Evolutionary conservation across 2,113 vertebrate genomes (phyloP).

Genomic region (Oxyruncus cristatus): DNA sequence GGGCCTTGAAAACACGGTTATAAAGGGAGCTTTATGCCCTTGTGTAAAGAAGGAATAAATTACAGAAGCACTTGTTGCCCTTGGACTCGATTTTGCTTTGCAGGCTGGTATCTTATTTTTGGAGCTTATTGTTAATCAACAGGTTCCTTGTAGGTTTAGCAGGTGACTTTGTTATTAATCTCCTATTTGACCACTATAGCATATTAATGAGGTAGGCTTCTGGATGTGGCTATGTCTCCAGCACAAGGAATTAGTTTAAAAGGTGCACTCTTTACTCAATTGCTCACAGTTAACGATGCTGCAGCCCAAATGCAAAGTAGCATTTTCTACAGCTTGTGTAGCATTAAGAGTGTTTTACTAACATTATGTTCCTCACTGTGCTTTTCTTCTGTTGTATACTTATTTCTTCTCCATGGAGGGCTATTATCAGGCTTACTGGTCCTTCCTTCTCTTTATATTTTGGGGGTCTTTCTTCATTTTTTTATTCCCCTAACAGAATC

Average conservation of each 20-base stretch:
- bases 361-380: slow-evolving; percentile 76
- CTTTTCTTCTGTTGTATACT: slow-evolving; percentile 76
- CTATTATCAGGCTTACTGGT: slow-evolving; percentile 74
- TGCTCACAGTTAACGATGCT: slow-evolving; percentile 70
- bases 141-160: slow-evolving; percentile 81
- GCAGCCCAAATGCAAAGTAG: slow-evolving; percentile 77
- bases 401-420: slow-evolving; percentile 73
- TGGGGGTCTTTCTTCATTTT: slow-evolving; percentile 47
- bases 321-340: slow-evolving; percentile 73
- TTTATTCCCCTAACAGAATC: slow-evolving; percentile 63
- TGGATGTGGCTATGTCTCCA: slow-evolving; percentile 66
- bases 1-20: slow-evolving; percentile 81
- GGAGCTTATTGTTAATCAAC: slow-evolving; percentile 83
- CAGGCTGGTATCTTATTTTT: slow-evolving; percentile 83
- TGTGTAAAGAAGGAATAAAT: slow-evolving; percentile 83
- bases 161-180: slow-evolving; percentile 85
- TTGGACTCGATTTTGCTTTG: slow-evolving; percentile 81
- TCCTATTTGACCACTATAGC: slow-evolving; percentile 77
- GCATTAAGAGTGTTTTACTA: slow-evolving; percentile 78
- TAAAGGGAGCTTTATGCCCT: slow-evolving; percentile 84
- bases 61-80: slow-evolving; percentile 85
- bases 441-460: slow-evolving; percentile 72
- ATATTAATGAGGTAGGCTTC: slow-evolving; percentile 78
- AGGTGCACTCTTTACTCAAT: slow-evolving; percentile 75
- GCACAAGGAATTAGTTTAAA: slow-evolving; percentile 75